phyloP scores from a whole-genome alignment of 92 coral and sea anemone species.

The Palythoa heliodiscus region DNA sequence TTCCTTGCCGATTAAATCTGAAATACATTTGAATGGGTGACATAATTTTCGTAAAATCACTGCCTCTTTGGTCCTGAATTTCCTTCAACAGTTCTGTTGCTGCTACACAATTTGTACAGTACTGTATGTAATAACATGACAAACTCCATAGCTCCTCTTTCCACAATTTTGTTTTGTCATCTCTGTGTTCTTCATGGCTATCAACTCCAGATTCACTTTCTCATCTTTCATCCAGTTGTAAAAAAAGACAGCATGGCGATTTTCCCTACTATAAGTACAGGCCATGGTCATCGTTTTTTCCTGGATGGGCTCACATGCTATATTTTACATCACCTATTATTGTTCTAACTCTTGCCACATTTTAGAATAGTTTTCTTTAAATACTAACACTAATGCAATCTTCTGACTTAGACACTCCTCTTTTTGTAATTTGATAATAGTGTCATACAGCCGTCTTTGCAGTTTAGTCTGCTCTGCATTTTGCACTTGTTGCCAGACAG shows the following conservation, averaged over 20 bases:
- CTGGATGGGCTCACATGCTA: not conserved
- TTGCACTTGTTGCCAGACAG: constrained; percentile 63
- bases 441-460: constrained; percentile 23
- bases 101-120: too few relatives aligned
- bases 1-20: too few relatives aligned
- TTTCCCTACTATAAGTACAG: not conserved
- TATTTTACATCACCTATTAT: too few relatives aligned
- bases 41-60: too few relatives aligned
- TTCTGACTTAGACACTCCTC: constrained; percentile 45
- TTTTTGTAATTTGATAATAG: constrained; percentile 38
- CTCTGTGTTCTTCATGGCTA: not conserved
- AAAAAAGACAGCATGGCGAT: not conserved
- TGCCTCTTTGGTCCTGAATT: too few relatives aligned
- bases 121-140: too few relatives aligned
- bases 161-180: not conserved
- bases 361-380: constrained; percentile 65
- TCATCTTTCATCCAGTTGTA: not conserved
- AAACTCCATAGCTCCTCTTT: too few relatives aligned
- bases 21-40: too few relatives aligned
- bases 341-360: constrained; percentile 71
- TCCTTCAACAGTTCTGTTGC: too few relatives aligned
- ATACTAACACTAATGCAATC: constrained; percentile 43
- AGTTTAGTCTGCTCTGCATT: constrained; percentile 37
- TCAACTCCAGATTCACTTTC: not conserved
- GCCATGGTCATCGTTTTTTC: not conserved